These are phyloP conservation scores for Ecliptopera silaceata DNA, from an alignment of 2,888 invertebrate genomes.

Conservation along the genomic window DNA sequence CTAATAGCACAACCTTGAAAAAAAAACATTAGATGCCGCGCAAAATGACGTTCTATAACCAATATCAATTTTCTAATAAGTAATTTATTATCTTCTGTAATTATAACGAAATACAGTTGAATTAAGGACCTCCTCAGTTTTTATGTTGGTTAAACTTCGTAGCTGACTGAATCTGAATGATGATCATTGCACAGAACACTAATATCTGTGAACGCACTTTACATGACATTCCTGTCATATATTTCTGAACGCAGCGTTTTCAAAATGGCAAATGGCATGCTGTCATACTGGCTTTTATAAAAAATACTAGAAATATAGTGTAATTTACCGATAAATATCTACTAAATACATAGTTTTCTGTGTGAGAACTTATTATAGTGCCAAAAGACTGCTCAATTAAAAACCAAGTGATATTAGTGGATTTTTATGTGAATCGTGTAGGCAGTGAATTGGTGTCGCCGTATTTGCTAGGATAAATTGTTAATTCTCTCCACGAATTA, in stretches of 20 bases:
- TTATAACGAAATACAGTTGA: too few relatives aligned
- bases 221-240: too few relatives aligned
- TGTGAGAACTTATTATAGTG: slow-evolving; percentile 44
- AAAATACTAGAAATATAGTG: slow-evolving; percentile 56
- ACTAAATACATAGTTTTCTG: slow-evolving; percentile 38
- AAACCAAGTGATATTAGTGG: slow-evolving; percentile 42
- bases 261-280: slow-evolving; percentile 75
- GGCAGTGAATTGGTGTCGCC: slow-evolving; percentile 71
- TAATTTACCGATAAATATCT: slow-evolving; percentile 49
- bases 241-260: slow-evolving; percentile 67
- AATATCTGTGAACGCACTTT: slow-evolving; percentile 60
- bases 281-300: slow-evolving; percentile 71
- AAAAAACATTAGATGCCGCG: too few relatives aligned
- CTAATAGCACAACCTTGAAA: too few relatives aligned
- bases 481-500: slow-evolving; percentile 50
- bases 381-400: slow-evolving; percentile 48
- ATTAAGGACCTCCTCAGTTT: too few relatives aligned
- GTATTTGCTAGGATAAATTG: slow-evolving; percentile 58
- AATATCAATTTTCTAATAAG: too few relatives aligned
- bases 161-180: too few relatives aligned
- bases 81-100: too few relatives aligned
- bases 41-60: too few relatives aligned
- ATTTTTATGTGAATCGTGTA: slow-evolving; percentile 64
- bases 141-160: too few relatives aligned
- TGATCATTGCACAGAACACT: too few relatives aligned